Percentiles rank a stretch among this genome's conserved stretches.
Conservation (phyloP, 2,888 invertebrate species). For the Thysanoteuthis rhombus region DNA sequence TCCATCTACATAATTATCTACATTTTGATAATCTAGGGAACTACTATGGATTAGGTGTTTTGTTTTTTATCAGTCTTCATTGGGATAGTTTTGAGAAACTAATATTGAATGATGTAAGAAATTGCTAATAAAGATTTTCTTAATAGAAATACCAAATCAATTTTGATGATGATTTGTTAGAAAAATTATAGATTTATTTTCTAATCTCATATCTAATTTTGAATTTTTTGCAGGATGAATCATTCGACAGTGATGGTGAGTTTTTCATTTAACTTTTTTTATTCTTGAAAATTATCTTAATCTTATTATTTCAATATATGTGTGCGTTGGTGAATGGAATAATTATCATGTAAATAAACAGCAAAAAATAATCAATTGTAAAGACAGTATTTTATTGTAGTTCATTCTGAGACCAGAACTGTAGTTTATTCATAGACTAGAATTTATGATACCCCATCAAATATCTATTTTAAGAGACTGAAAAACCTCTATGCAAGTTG, state of each 20-base stretch:
- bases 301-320: background rate
- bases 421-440: background rate
- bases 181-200: background rate
- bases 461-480: background rate
- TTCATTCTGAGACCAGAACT: background rate
- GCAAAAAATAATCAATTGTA: background rate
- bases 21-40: too few relatives aligned
- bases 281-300: background rate
- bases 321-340: background rate
- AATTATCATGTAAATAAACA: background rate
- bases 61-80: too few relatives aligned
- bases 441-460: background rate
- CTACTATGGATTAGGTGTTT: too few relatives aligned
- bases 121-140: background rate
- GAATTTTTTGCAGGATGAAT: background rate
- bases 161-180: background rate
- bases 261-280: background rate
- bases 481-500: background rate
- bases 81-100: background rate
- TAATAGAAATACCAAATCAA: background rate
- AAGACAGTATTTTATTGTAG: too few relatives aligned
- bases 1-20: too few relatives aligned
- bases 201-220: background rate
- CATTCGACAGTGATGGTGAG: constrained; percentile 23
- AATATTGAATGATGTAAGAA: background rate